phyloP scores from a whole-genome alignment of 2,888 invertebrate genomes.

The Tipula unca region DNA sequence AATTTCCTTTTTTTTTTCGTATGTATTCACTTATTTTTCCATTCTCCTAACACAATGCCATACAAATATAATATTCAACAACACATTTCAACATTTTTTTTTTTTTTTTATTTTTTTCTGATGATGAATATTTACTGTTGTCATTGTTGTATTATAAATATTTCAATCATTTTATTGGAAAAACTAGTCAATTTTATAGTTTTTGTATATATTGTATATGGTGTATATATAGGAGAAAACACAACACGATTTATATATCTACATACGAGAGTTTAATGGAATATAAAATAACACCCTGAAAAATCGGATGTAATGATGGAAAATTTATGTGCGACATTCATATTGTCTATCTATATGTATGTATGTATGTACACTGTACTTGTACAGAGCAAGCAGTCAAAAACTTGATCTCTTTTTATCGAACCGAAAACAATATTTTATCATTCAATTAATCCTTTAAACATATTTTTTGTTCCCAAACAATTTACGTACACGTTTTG shows the following conservation, averaged over 20 bases:
- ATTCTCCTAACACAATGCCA: background rate
- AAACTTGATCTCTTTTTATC: background rate
- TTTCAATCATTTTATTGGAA: background rate
- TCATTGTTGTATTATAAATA: background rate
- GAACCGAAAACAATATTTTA: background rate
- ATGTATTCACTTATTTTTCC: background rate
- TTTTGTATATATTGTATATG: background rate
- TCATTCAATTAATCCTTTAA: background rate
- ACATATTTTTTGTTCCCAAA: background rate
- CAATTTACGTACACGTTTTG: no score
- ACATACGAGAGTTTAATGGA: background rate
- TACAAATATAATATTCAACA: background rate
- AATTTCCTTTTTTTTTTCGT: background rate
- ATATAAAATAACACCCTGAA: background rate
- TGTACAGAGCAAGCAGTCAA: background rate
- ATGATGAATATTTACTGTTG: background rate
- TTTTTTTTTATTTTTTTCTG: background rate
- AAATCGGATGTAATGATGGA: background rate
- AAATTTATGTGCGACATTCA: background rate
- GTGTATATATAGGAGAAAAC: background rate
- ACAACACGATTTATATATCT: background rate
- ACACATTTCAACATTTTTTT: background rate
- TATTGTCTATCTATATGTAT: background rate
- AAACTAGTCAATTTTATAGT: background rate
- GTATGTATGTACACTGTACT: background rate